Percentiles rank a stretch among this genome's conserved stretches.
These are phyloP conservation scores for Patiria miniata DNA, from an alignment of 35 echinoderm and acorn worm genomes.

Conservation along the genomic window DNA sequence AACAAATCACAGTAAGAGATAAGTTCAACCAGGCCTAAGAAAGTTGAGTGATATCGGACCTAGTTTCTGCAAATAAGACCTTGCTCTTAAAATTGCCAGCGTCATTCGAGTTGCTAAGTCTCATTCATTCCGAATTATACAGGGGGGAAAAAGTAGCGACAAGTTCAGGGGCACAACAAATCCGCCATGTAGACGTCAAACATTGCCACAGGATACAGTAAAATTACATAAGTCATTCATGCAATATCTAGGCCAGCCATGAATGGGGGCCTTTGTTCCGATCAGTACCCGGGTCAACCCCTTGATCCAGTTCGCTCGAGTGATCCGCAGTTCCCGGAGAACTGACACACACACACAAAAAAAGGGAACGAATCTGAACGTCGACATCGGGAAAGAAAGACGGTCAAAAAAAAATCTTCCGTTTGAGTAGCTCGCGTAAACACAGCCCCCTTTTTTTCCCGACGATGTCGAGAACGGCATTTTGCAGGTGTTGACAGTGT, in stretches of 20 bases:
- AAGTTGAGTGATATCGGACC: too few species aligned
- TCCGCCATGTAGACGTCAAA: neutral
- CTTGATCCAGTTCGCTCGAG: slow-evolving; percentile 8
- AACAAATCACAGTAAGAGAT: too few species aligned
- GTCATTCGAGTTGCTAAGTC: neutral
- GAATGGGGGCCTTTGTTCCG: neutral
- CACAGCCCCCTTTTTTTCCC: neutral
- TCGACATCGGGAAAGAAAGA: neutral
- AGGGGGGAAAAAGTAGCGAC: neutral
- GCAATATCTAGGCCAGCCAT: slow-evolving; percentile 21
- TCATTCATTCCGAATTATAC: neutral
- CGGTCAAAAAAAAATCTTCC: neutral
- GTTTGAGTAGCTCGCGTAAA: slow-evolving; percentile 20
- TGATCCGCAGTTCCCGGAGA: neutral
- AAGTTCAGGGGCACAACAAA: neutral
- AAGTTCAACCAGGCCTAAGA: too few species aligned
- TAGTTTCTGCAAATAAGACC: too few species aligned
- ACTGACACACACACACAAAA: neutral
- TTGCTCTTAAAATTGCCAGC: too few species aligned
- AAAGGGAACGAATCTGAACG: neutral
- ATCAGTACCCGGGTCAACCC: slow-evolving; percentile 7
- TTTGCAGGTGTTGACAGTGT: slow-evolving; percentile 1
- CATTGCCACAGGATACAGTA: neutral
- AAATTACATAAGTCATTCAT: slow-evolving; percentile 29
- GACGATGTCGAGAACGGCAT: neutral